These are phyloP conservation scores for Drosophila kambysellisi DNA, from an alignment of 2,888 invertebrate species.

Conservation along the genomic window DNA sequence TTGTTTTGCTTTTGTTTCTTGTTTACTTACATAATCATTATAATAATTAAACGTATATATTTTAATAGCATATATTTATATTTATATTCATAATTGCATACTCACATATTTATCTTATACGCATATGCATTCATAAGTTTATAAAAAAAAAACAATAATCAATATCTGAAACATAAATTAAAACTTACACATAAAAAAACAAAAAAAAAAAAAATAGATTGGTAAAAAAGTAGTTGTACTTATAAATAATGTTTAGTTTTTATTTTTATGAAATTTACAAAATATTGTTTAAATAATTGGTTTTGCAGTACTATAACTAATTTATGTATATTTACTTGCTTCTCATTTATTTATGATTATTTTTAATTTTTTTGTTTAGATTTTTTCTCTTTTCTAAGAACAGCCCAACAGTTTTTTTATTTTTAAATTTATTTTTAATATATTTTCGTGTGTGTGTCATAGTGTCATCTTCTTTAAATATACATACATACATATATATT, in stretches of 20 bases:
- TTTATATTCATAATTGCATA: slow-evolving; percentile 7
- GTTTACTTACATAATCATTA: slow-evolving; percentile 41
- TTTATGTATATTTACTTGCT: slow-evolving; percentile 30
- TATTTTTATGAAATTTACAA: slow-evolving; percentile 61
- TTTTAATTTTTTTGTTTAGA: slow-evolving; percentile 23
- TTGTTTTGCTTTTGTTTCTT: slow-evolving; percentile 15
- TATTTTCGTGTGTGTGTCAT: slow-evolving; percentile 27
- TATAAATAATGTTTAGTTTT: slow-evolving; percentile 32
- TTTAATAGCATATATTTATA: slow-evolving; percentile 39
- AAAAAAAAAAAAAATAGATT: slow-evolving; percentile 39
- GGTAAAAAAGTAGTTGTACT: slow-evolving; percentile 46
- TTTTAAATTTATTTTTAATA: slow-evolving; percentile 36
- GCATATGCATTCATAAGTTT: slow-evolving; percentile 9
- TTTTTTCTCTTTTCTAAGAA: slow-evolving; percentile 74
- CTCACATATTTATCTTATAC: slow-evolving; percentile 9
- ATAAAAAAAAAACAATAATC: slow-evolving; percentile 43
- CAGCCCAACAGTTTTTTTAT: slow-evolving; percentile 76
- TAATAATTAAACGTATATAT: slow-evolving; percentile 61
- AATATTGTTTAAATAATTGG: slow-evolving; percentile 61
- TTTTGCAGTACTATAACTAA: slow-evolving; percentile 39
- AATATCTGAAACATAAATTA: slow-evolving; percentile 46
- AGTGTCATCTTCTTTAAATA: slow-evolving; percentile 23
- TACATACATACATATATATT: slow-evolving; percentile 29
- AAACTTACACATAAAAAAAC: slow-evolving; percentile 50
- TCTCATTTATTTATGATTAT: slow-evolving; percentile 23